Percentiles rank a stretch among this genome's conserved stretches.
Conservation (phyloP, 2,113 vertebrate genomes). For the Eupsittula cactorum region DNA sequence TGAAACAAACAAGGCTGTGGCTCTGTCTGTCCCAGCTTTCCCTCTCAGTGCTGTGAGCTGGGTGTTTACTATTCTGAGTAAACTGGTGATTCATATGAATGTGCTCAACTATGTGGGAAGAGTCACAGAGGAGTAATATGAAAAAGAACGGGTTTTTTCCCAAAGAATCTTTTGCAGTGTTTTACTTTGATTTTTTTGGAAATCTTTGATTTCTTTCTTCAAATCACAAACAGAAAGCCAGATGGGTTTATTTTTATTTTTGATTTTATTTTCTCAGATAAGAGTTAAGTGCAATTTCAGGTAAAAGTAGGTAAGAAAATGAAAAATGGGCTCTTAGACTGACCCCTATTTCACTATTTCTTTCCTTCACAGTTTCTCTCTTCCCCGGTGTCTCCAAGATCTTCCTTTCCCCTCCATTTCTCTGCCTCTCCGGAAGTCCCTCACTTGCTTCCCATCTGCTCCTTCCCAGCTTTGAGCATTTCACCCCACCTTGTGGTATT, state of each 20-base stretch:
- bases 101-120: conserved; percentile 45
- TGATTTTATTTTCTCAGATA: not conserved
- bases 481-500: not conserved
- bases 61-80: conserved; percentile 41
- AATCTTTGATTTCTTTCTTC: not conserved
- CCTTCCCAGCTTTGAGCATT: not conserved
- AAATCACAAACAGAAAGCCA: not conserved
- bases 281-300: not conserved
- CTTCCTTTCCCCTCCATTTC: not conserved
- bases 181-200: not conserved
- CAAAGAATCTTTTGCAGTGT: not conserved
- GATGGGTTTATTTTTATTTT: not conserved
- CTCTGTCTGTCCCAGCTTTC: not conserved
- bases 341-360: not conserved
- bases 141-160: not conserved
- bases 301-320: not conserved
- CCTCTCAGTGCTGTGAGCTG: not conserved
- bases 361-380: not conserved
- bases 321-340: not conserved
- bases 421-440: not conserved
- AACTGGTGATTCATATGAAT: conserved; percentile 50
- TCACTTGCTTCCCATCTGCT: not conserved
- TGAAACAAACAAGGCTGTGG: not conserved
- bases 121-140: conserved; percentile 22
- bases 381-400: not conserved